Conservation (phyloP, 2,888 invertebrate genomes). For the Lottia gigantea region DNA sequence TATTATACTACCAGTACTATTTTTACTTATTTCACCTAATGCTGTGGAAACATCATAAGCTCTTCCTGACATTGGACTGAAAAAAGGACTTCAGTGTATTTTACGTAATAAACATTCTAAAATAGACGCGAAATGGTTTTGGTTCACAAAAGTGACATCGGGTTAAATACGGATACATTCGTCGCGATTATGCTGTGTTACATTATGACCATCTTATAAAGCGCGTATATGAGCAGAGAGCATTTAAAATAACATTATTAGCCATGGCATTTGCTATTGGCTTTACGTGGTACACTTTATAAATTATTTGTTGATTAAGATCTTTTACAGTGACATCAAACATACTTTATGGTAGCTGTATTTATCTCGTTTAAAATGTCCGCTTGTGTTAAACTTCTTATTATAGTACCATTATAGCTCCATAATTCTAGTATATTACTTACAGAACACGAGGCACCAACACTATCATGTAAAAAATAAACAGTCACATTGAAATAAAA, state of each 20-base stretch:
- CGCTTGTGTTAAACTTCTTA: constrained; percentile 36
- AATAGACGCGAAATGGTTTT: not conserved
- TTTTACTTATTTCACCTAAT: constrained; percentile 37
- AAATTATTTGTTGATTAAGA: not conserved
- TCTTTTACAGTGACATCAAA: not conserved
- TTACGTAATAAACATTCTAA: not conserved
- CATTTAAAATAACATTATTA: too few species aligned
- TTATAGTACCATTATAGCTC: constrained; percentile 47
- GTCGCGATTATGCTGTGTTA: too few species aligned
- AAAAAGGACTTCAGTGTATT: constrained; percentile 9
- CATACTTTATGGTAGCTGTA: constrained; percentile 44
- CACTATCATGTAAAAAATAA: not conserved
- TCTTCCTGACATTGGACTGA: constrained; percentile 46
- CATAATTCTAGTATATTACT: constrained; percentile 55
- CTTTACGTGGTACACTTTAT: not conserved
- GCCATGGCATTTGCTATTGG: not conserved
- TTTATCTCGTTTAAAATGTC: constrained; percentile 46
- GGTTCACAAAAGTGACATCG: not conserved
- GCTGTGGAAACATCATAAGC: constrained; percentile 39
- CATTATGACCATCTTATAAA: too few species aligned
- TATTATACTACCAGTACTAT: constrained; percentile 38
- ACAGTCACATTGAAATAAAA: not conserved
- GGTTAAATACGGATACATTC: too few species aligned
- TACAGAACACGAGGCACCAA: constrained; percentile 39
- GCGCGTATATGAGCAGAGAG: too few species aligned